Conservation (phyloP, 1,140 invertebrate species). For the Idris sp. region DNA sequence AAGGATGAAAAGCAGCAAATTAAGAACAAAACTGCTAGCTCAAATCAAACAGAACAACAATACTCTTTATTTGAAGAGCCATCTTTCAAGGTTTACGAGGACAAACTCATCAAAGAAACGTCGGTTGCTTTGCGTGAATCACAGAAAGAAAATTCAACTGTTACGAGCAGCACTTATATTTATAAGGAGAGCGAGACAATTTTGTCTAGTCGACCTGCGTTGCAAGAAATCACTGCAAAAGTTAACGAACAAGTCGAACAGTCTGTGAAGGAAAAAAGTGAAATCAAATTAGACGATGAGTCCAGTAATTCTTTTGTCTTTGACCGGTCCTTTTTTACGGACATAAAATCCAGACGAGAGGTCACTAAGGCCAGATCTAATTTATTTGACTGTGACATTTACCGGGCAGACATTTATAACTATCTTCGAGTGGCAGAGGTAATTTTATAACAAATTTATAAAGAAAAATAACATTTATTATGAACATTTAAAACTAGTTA, state of each 20-base stretch:
- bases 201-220: slow-evolving; percentile 45
- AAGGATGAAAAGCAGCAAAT: no score
- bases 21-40: no score
- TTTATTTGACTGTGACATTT: slow-evolving; percentile 86
- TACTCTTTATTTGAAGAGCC: slow-evolving; percentile 80
- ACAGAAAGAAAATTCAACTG: slow-evolving; percentile 52
- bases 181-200: slow-evolving; percentile 72
- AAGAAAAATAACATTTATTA: no score
- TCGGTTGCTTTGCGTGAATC: slow-evolving; percentile 70
- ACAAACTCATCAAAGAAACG: slow-evolving; percentile 80
- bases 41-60: slow-evolving; percentile 34
- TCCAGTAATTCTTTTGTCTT: slow-evolving; percentile 74
- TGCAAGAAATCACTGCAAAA: slow-evolving; percentile 62
- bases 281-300: slow-evolving; percentile 68
- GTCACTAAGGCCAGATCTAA: slow-evolving; percentile 72
- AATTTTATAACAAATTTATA: no score
- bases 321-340: slow-evolving; percentile 64
- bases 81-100: slow-evolving; percentile 85
- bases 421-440: slow-evolving; percentile 90
- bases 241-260: slow-evolving; percentile 18
- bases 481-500: no score
- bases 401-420: slow-evolving; percentile 89
- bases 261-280: slow-evolving; percentile 35
- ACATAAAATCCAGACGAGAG: slow-evolving; percentile 65
- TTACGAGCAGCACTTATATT: slow-evolving; percentile 2